phyloP scores from a whole-genome alignment of 2,888 invertebrate genomes.

The Microctonus aethiopoides region DNA sequence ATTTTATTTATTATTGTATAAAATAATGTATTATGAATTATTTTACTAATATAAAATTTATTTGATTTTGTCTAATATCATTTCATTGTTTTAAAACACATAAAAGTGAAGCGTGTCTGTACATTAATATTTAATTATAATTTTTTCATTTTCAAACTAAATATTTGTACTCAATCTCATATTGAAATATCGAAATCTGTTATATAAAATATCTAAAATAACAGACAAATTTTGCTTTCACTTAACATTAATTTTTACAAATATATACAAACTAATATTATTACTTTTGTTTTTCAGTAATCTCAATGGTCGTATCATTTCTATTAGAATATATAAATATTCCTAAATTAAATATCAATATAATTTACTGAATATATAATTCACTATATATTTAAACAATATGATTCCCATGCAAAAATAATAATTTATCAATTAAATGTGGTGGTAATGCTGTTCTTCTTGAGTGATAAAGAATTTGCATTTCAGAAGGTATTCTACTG shows the following conservation, averaged over 20 bases:
- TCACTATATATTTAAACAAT: slow-evolving; percentile 43
- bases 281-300: slow-evolving; percentile 25
- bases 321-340: neutral
- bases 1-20: neutral
- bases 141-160: neutral
- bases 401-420: slow-evolving; percentile 65
- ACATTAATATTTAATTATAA: neutral
- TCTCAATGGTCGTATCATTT: neutral
- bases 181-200: neutral
- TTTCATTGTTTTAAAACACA: neutral
- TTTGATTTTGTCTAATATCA: neutral
- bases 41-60: neutral
- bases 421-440: slow-evolving; percentile 63
- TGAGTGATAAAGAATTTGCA: slow-evolving; percentile 62
- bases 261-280: slow-evolving; percentile 17
- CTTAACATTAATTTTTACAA: neutral
- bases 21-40: neutral
- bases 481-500: slow-evolving; percentile 62
- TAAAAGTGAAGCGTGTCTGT: neutral
- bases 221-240: neutral
- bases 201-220: neutral
- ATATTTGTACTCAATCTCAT: neutral
- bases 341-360: too few relatives aligned
- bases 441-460: slow-evolving; percentile 64
- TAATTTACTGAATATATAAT: slow-evolving; percentile 19